Conservation (phyloP, 1,140 invertebrate genomes). For the Homalodisca vitripennis region DNA sequence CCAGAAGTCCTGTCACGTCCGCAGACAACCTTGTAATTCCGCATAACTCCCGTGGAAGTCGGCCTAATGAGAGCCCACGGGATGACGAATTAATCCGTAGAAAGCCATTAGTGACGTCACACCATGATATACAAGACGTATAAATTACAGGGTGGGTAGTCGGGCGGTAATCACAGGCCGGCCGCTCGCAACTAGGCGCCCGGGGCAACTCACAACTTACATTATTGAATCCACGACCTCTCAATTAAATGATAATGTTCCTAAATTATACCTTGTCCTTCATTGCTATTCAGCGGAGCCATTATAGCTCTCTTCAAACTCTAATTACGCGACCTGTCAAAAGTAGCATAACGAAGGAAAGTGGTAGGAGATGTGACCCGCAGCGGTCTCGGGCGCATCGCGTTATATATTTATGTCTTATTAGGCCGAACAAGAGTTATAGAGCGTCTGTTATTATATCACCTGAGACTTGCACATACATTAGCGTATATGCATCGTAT, state of each 20-base stretch:
- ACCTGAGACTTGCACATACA: not conserved
- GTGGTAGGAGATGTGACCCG: not conserved
- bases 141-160: not conserved
- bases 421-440: slow-evolving; percentile 7
- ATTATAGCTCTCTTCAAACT: not conserved
- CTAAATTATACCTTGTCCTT: slow-evolving; percentile 8
- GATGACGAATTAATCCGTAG: not conserved
- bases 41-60: too few relatives aligned
- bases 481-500: too few relatives aligned
- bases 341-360: not conserved
- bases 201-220: not conserved
- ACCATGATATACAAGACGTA: slow-evolving; percentile 10
- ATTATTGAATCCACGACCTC: slow-evolving; percentile 15
- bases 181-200: slow-evolving; percentile 5
- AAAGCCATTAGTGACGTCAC: not conserved
- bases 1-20: too few relatives aligned
- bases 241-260: slow-evolving; percentile 16
- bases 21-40: too few relatives aligned
- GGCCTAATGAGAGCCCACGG: too few relatives aligned
- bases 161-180: not conserved
- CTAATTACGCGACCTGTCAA: slow-evolving; percentile 5
- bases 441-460: slow-evolving; percentile 2
- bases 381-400: too few relatives aligned
- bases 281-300: too few relatives aligned
- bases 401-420: slow-evolving; percentile 14